These are phyloP conservation scores for Autographa pulchrina DNA, from an alignment of 2,888 invertebrate genomes.

Conservation along the genomic window DNA sequence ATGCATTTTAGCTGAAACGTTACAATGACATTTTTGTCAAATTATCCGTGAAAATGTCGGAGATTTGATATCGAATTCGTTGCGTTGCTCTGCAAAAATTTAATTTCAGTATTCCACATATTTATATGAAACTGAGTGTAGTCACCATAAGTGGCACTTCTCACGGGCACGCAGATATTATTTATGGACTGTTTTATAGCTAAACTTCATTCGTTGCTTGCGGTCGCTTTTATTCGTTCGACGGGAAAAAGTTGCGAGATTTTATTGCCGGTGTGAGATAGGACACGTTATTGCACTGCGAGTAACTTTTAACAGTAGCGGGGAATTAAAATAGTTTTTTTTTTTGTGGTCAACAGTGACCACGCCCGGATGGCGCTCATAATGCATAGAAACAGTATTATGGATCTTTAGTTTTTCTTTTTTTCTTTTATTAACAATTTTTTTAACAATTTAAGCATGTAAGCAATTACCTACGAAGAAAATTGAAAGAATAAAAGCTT, in stretches of 20 bases:
- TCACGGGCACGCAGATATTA: conserved; percentile 84
- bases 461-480: no score
- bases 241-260: conserved; percentile 86
- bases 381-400: background rate
- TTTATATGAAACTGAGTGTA: conserved; percentile 71
- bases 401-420: background rate
- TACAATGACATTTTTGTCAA: conserved; percentile 72
- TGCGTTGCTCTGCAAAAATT: conserved; percentile 45
- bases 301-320: conserved; percentile 79
- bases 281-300: conserved; percentile 85
- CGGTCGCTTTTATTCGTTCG: conserved; percentile 87
- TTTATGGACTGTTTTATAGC: conserved; percentile 88
- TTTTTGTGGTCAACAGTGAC: conserved; percentile 79
- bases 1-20: conserved; percentile 66
- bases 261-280: conserved; percentile 89
- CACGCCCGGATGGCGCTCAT: conserved; percentile 58
- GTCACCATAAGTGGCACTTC: conserved; percentile 79
- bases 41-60: conserved; percentile 72
- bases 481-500: no score
- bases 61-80: conserved; percentile 52
- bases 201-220: conserved; percentile 88
- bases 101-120: conserved; percentile 64
- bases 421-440: background rate
- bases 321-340: conserved; percentile 83
- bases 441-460: no score